Evolutionary conservation across 2,113 vertebrate species (phyloP).

Genomic region (Melanerpes formicivorus): DNA sequence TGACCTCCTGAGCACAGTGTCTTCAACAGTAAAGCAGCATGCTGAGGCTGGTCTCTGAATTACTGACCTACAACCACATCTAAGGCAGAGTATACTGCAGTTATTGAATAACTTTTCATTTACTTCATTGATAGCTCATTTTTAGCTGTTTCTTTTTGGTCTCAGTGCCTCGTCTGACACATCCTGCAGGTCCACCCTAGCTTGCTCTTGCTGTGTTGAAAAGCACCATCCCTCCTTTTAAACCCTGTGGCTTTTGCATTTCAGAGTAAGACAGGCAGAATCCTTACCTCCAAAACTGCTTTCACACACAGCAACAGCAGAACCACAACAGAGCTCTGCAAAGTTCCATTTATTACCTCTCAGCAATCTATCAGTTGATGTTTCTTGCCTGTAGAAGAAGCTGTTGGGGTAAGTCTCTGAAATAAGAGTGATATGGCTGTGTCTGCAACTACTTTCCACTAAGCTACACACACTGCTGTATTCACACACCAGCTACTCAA

Average conservation of each 20-base stretch:
- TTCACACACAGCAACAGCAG: not conserved
- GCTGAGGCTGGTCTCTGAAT: not conserved
- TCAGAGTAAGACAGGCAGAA: not conserved
- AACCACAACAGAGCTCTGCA: not conserved
- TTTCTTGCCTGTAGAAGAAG: not conserved
- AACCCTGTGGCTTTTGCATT: not conserved
- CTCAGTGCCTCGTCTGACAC: not conserved
- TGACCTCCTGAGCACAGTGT: rapidly evolving
- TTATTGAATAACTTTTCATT: not conserved
- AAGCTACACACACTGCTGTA: not conserved
- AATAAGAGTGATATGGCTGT: not conserved
- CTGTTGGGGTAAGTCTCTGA: not conserved
- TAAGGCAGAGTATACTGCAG: not conserved
- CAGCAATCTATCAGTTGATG: not conserved
- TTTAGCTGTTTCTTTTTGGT: not conserved
- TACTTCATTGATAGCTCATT: not conserved
- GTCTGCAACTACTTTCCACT: not conserved
- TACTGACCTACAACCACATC: not conserved
- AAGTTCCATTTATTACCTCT: not conserved
- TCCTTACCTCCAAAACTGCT: not conserved
- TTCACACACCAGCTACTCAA: not conserved
- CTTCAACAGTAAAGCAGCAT: rapidly evolving
- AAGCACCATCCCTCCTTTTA: not conserved
- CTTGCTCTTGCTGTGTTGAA: not conserved
- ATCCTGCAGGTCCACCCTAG: not conserved